Percentiles rank a stretch among this genome's conserved stretches.
Evolutionary conservation across 2,888 invertebrate genomes (phyloP).

Genomic region (Xestia sexstrigata): DNA sequence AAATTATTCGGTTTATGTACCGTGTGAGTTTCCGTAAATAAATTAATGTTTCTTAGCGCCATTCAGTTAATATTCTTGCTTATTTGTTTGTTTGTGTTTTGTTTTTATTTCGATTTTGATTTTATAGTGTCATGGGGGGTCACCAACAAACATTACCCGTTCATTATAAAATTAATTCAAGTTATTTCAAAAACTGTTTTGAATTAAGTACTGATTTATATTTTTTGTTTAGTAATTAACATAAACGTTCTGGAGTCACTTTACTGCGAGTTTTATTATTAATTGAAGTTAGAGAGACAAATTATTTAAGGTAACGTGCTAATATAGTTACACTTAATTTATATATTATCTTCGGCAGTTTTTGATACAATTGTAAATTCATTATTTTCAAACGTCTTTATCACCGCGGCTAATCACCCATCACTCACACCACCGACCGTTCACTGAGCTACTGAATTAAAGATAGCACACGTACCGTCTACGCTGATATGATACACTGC

Average conservation of each 20-base stretch:
- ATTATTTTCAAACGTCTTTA: background rate
- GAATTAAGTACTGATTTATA: too few relatives aligned
- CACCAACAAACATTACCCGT: background rate
- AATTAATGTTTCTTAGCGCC: constrained; percentile 36
- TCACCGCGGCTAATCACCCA: constrained; percentile 14
- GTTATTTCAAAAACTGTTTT: too few relatives aligned
- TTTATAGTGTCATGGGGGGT: background rate
- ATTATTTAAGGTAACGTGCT: background rate
- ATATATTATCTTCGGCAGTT: background rate
- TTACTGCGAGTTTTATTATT: background rate
- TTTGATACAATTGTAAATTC: background rate
- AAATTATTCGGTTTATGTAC: constrained; percentile 64
- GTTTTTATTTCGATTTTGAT: constrained; percentile 27
- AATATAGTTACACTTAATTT: background rate
- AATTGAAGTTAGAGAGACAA: background rate
- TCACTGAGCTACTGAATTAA: constrained; percentile 81
- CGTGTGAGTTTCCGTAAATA: constrained; percentile 48
- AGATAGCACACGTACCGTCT: constrained; percentile 79
- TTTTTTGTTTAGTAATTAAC: too few relatives aligned
- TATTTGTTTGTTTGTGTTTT: constrained; percentile 31
- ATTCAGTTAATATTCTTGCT: constrained; percentile 14
- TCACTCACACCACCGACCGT: constrained; percentile 26
- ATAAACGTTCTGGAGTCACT: background rate
- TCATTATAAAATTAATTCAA: background rate
- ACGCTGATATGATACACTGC: constrained; percentile 71